These are phyloP conservation scores for Corynorhinus townsendii DNA, from an alignment of 2,113 vertebrate genomes.

Conservation along the genomic window DNA sequence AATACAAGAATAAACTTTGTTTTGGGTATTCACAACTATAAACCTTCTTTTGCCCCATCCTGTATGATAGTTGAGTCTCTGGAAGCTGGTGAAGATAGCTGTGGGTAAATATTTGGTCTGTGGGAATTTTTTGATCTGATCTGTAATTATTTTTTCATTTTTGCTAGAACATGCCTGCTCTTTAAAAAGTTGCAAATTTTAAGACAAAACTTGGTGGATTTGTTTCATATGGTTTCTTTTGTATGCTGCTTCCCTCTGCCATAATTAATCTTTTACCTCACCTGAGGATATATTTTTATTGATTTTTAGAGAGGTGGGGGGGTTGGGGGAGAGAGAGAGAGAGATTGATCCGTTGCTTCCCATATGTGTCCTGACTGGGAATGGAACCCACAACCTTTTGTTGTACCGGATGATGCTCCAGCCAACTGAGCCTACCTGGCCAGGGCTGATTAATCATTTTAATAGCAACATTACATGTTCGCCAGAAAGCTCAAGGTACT, in stretches of 20 bases:
- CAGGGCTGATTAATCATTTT: slow-evolving; percentile 33
- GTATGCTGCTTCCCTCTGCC: background rate
- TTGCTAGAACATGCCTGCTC: background rate
- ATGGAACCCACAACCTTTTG: background rate
- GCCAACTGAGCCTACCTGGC: background rate
- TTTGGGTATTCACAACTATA: background rate
- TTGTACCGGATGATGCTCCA: background rate
- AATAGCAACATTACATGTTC: background rate
- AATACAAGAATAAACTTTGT: background rate
- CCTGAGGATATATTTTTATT: background rate
- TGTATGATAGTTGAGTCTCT: background rate
- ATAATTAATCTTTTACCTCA: background rate
- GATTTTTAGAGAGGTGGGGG: background rate
- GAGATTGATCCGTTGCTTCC: background rate
- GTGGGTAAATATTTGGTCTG: background rate
- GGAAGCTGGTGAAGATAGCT: background rate
- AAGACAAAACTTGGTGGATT: slow-evolving; percentile 23
- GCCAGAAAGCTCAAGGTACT: background rate
- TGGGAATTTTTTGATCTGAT: too few relatives aligned
- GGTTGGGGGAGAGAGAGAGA: background rate
- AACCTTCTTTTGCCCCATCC: background rate
- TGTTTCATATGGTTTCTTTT: background rate
- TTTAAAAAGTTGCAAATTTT: background rate
- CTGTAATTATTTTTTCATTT: background rate
- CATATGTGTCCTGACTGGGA: background rate